These are phyloP conservation scores for Strigamia maritima DNA, from an alignment of 2,888 invertebrate species.

Conservation along the genomic window DNA sequence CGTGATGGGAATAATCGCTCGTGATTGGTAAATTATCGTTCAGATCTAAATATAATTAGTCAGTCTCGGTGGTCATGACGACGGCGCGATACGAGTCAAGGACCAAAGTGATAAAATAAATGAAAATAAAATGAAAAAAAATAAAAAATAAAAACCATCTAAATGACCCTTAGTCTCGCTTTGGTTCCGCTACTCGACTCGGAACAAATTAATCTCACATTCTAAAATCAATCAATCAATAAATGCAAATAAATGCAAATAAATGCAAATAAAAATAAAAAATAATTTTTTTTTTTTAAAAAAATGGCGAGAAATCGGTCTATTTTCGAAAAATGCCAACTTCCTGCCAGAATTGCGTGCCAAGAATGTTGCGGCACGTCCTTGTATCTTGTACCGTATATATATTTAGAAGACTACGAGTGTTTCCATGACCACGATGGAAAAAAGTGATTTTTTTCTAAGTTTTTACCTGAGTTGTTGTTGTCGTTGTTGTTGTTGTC, in stretches of 20 bases:
- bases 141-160: too few species aligned
- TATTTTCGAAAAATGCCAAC: not conserved
- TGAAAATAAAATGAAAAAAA: too few species aligned
- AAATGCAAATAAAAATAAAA: not conserved
- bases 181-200: not conserved
- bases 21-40: not conserved
- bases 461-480: too few species aligned
- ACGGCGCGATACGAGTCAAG: conserved; percentile 9
- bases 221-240: too few species aligned
- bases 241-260: not conserved
- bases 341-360: not conserved
- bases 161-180: not conserved
- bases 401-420: not conserved
- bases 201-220: too few species aligned
- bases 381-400: not conserved
- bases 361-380: not conserved
- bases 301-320: not conserved
- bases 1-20: not conserved
- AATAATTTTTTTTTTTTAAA: too few species aligned
- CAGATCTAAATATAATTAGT: not conserved
- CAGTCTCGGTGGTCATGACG: not conserved
- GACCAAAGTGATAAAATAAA: not conserved
- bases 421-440: not conserved
- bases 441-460: too few species aligned
- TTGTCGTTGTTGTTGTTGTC: too few species aligned